Evolutionary conservation across 2,797 vertebrate species (phyloP).

Genomic region (Sus cebifrons): DNA sequence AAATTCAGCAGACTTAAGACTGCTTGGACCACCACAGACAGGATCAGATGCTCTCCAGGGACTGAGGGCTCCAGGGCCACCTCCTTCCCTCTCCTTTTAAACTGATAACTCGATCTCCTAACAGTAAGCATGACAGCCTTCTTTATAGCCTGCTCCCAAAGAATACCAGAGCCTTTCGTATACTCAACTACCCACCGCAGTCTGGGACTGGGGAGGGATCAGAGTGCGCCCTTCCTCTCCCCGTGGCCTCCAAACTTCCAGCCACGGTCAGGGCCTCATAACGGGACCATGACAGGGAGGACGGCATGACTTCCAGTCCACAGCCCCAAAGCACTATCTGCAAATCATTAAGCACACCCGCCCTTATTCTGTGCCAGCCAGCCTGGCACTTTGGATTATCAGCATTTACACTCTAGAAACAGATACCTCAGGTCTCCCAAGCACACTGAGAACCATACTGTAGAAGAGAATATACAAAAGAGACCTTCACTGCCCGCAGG

Average conservation of each 20-base stretch:
- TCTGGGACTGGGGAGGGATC: background rate
- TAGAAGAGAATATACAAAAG: conserved; percentile 20
- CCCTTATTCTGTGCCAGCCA: conserved; percentile 22
- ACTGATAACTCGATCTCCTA: conserved; percentile 32
- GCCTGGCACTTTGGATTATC: background rate
- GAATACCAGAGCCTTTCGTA: conserved; percentile 42
- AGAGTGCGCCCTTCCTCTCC: conserved; percentile 10
- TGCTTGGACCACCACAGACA: background rate
- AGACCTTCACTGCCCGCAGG: conserved; percentile 13
- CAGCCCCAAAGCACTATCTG: background rate
- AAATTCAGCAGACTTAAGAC: conserved; percentile 1
- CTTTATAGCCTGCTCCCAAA: conserved; percentile 34
- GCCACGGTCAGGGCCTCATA: conserved; percentile 16
- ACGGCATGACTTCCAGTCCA: conserved; percentile 43
- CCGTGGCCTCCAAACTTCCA: conserved; percentile 31
- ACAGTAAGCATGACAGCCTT: conserved; percentile 10
- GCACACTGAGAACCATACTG: background rate
- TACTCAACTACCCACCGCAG: background rate
- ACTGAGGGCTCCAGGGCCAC: background rate
- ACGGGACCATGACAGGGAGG: background rate
- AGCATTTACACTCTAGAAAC: conserved; percentile 54
- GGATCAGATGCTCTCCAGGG: background rate
- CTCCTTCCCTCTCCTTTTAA: conserved; percentile 32
- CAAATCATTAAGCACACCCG: conserved; percentile 1
- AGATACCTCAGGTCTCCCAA: conserved; percentile 22